phyloP scores from a whole-genome alignment of 2,113 vertebrate species.

The Gymnarchus niloticus region DNA sequence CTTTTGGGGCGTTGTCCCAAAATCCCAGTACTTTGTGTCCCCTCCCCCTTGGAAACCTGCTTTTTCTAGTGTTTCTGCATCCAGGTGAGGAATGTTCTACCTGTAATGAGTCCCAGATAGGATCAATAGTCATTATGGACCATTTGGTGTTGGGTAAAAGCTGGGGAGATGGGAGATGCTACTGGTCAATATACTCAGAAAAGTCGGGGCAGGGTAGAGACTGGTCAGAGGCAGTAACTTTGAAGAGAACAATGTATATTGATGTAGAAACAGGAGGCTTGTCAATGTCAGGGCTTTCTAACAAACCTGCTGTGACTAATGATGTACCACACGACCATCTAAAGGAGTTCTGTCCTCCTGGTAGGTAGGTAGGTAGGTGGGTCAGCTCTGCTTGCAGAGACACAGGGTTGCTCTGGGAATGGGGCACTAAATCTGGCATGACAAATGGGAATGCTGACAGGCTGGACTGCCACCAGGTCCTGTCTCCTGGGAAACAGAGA shows the following conservation, averaged over 20 bases:
- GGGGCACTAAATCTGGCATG: background rate
- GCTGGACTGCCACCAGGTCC: background rate
- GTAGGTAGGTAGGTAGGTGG: background rate
- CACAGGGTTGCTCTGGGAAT: too few species aligned
- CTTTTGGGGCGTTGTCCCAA: background rate
- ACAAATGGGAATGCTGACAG: background rate
- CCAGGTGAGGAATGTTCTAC: background rate
- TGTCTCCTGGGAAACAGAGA: too few species aligned
- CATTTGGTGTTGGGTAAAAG: conserved; percentile 19
- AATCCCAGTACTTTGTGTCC: background rate
- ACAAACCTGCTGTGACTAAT: background rate
- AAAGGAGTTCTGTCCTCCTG: background rate
- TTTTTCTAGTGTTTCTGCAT: background rate
- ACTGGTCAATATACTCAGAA: conserved; percentile 40
- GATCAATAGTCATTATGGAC: conserved; percentile 45
- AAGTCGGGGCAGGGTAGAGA: background rate
- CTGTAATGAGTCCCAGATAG: background rate
- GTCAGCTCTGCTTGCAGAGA: background rate
- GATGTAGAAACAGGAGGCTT: background rate
- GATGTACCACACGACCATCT: background rate
- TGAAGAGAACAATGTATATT: background rate
- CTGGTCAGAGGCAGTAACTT: background rate
- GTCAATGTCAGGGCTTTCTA: background rate
- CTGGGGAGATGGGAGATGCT: background rate
- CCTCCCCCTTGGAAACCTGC: background rate